Conservation (phyloP, 2,113 vertebrate species). For the Laterallus jamaicensis region DNA sequence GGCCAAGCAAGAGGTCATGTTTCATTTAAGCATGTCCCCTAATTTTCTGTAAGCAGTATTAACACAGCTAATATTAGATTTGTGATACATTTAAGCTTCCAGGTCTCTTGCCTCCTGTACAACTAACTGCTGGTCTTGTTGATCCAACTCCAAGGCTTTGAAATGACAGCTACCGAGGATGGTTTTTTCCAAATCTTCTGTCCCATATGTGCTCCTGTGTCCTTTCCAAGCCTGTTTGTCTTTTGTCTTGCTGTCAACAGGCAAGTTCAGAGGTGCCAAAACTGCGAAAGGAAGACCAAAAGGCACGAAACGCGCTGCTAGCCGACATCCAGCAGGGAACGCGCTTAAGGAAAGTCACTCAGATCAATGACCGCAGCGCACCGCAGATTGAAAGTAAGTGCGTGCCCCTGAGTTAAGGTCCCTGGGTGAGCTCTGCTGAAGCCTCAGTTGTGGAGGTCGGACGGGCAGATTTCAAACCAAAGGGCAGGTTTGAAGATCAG, state of each 20-base stretch:
- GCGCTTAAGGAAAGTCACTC: slow-evolving; percentile 85
- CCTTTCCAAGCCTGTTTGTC: neutral
- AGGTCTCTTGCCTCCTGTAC: neutral
- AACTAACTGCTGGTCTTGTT: neutral
- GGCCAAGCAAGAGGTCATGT: neutral
- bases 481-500: neutral
- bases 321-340: slow-evolving; percentile 93
- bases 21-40: neutral
- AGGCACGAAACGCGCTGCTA: slow-evolving; percentile 85
- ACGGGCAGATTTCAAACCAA: neutral
- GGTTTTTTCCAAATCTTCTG: neutral
- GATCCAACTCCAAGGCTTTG: neutral
- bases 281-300: slow-evolving; percentile 68
- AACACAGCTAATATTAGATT: neutral
- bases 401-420: neutral
- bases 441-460: neutral
- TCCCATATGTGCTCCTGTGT: neutral
- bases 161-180: neutral
- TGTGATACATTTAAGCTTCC: neutral
- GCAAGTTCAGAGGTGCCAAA: slow-evolving; percentile 65
- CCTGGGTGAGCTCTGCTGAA: neutral
- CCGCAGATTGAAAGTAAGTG: slow-evolving; percentile 88
- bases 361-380: slow-evolving; percentile 90
- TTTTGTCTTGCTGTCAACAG: slow-evolving; percentile 43
- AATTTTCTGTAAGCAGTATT: neutral